Conservation (phyloP, 1,140 invertebrate species). For the Macrostomum lignano region DNA sequence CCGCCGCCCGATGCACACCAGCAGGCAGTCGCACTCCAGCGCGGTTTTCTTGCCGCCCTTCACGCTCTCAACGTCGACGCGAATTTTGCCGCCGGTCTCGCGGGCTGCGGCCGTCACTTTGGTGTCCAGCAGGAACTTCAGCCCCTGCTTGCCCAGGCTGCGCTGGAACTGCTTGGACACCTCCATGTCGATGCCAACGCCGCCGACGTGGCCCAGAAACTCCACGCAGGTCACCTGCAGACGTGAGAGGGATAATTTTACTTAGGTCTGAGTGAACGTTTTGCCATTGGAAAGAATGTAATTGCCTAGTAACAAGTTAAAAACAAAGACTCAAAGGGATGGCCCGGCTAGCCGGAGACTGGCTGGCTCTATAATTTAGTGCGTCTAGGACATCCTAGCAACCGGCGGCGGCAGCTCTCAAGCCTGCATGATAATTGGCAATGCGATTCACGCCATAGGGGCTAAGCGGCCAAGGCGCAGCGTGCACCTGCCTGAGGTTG, state of each 20-base stretch:
- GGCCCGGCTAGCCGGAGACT: no score
- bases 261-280: no score
- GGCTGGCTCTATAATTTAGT: no score
- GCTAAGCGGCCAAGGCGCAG: no score
- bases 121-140: slow-evolving; percentile 74
- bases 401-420: no score
- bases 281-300: no score
- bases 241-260: background rate
- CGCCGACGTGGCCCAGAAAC: slow-evolving; percentile 65
- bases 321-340: no score
- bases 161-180: slow-evolving; percentile 84
- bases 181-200: slow-evolving; percentile 78
- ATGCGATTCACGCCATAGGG: no score
- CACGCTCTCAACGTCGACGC: slow-evolving; percentile 49
- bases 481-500: no score
- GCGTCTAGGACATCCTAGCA: no score
- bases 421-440: no score
- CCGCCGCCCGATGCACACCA: slow-evolving; percentile 75
- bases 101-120: slow-evolving; percentile 66
- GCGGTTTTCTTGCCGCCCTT: slow-evolving; percentile 40
- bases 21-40: slow-evolving; percentile 60
- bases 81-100: slow-evolving; percentile 37
- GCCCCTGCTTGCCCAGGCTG: slow-evolving; percentile 63
- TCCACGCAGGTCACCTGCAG: slow-evolving; percentile 66
- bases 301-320: no score